These are phyloP conservation scores for Xiphophorus birchmanni DNA, from an alignment of 2,797 vertebrate genomes.

Conservation along the genomic window DNA sequence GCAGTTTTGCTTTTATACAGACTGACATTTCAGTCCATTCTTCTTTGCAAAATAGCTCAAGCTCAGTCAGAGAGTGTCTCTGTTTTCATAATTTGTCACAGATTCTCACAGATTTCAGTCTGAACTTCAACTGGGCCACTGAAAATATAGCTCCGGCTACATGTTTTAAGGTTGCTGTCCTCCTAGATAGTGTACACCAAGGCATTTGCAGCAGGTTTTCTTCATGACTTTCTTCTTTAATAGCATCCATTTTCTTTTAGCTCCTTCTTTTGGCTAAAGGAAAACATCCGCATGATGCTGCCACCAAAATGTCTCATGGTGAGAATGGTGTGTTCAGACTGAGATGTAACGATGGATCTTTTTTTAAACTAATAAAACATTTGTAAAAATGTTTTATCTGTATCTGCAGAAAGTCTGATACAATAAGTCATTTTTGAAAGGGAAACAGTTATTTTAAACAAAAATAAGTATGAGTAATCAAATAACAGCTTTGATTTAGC, in stretches of 20 bases:
- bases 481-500: no score
- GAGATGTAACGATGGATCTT: background rate
- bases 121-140: background rate
- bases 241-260: background rate
- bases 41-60: background rate
- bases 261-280: background rate
- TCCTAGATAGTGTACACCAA: background rate
- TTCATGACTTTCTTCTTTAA: background rate
- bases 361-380: background rate
- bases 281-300: background rate
- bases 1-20: background rate
- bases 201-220: background rate
- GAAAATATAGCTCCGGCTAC: background rate
- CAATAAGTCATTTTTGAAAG: background rate
- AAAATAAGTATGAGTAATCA: background rate
- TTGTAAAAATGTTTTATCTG: background rate
- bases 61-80: background rate
- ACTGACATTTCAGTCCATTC: background rate
- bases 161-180: background rate
- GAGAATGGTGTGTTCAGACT: background rate
- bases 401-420: background rate
- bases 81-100: background rate
- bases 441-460: background rate
- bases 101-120: background rate
- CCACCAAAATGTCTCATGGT: background rate